phyloP scores from a whole-genome alignment of 2,797 vertebrate species.

The Schizopygopsis pylzovi region DNA sequence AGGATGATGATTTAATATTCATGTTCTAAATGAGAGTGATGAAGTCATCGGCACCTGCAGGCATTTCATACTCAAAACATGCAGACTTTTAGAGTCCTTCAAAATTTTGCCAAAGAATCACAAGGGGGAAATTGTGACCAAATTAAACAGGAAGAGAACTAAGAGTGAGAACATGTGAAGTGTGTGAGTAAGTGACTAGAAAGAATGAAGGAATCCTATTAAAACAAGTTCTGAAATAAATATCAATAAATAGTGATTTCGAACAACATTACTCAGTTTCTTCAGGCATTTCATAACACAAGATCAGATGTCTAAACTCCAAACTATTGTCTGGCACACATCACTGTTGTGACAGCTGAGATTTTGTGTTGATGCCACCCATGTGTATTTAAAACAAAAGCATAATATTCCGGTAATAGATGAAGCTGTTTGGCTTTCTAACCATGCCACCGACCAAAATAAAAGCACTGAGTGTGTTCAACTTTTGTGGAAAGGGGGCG shows the following conservation, averaged over 20 bases:
- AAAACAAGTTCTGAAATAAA: background rate
- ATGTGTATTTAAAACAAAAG: slow-evolving; percentile 50
- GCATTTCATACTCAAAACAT: slow-evolving; percentile 31
- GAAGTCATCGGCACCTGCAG: slow-evolving; percentile 47
- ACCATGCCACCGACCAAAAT: slow-evolving; percentile 45
- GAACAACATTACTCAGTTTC: background rate
- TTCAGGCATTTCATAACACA: background rate
- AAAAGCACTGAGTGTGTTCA: slow-evolving; percentile 42
- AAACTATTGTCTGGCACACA: background rate
- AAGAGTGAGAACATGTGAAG: background rate
- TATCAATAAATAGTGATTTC: background rate
- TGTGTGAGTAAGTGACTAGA: background rate
- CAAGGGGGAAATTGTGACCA: background rate
- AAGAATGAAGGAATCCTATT: slow-evolving; percentile 17
- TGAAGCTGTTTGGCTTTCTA: slow-evolving; percentile 54
- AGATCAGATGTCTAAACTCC: background rate
- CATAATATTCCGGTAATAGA: slow-evolving; percentile 61
- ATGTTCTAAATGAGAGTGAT: slow-evolving; percentile 38
- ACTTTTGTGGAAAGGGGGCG: slow-evolving; percentile 27
- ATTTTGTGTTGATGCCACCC: slow-evolving; percentile 18
- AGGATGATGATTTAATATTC: slow-evolving; percentile 47
- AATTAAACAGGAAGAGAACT: background rate
- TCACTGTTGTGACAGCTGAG: background rate
- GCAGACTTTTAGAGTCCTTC: background rate
- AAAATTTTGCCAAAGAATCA: slow-evolving; percentile 3